Conservation (phyloP, 1,140 invertebrate genomes). For the Zaprionus gabonicus region DNA sequence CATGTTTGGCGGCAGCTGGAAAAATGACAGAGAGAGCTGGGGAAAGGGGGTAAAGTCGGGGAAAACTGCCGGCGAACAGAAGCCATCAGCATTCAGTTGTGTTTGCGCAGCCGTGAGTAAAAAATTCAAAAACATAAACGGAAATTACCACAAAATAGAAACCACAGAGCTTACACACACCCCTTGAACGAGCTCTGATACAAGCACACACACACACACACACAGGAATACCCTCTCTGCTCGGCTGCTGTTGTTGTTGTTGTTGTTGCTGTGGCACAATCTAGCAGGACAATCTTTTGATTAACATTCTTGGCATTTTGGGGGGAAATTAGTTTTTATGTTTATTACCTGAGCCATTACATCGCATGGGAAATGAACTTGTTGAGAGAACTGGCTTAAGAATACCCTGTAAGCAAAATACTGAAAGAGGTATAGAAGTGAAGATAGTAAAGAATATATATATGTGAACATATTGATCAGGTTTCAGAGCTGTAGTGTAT, state of each 20-base stretch:
- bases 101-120: slow-evolving; percentile 81
- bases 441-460: too few species aligned
- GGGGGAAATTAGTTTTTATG: slow-evolving; percentile 83
- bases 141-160: slow-evolving; percentile 83
- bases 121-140: slow-evolving; percentile 83
- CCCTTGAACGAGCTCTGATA: slow-evolving; percentile 19
- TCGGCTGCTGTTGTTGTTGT: slow-evolving; percentile 36
- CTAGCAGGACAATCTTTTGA: slow-evolving; percentile 82
- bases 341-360: slow-evolving; percentile 82
- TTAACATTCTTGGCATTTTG: slow-evolving; percentile 79
- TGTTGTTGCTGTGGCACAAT: slow-evolving; percentile 63
- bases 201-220: slow-evolving; percentile 24
- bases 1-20: slow-evolving; percentile 26
- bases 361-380: slow-evolving; percentile 68
- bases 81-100: slow-evolving; percentile 70
- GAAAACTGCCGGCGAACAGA: slow-evolving; percentile 37
- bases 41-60: background rate
- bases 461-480: too few species aligned
- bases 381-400: slow-evolving; percentile 51
- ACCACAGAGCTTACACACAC: slow-evolving; percentile 64
- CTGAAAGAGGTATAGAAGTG: background rate
- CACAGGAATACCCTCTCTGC: slow-evolving; percentile 25
- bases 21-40: background rate
- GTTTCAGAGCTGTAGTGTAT: too few species aligned
- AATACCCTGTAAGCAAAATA: slow-evolving; percentile 29